Base-by-base conservation (phyloP, 2,797 vertebrate genomes). In the Geotrypetes seraphini region DNA sequence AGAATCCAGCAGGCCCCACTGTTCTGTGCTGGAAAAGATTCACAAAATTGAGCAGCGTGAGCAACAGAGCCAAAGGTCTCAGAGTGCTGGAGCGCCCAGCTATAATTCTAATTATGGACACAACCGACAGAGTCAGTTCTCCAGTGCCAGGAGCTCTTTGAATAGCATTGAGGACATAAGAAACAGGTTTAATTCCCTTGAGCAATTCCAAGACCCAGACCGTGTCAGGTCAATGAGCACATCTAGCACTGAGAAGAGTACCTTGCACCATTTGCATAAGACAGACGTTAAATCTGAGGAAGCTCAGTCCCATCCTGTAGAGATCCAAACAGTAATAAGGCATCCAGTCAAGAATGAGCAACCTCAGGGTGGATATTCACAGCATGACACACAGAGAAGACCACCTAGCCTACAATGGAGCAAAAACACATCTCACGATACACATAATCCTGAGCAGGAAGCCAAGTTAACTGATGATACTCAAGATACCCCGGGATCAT, bases 21-120 rank as follows among this genome's bases (percentile, higher is more conserved):
- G 87, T 56, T 93, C 89, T 0, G 95, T 99, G 36, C 63, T 96
- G 45, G 92, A 99, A 70, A 94, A 91, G 51, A 84, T 97, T 20
- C 88, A 60, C 40, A 81, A 75, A 42, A 89, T 97, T n/a, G 95
- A 97, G 63, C 83, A 81, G 22, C 78, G 69, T 2, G 86, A 92
- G 28, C 84, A 75, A 2, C 74, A 66, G 10, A 60, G 60, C 38
- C 83, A 63, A 11, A 68, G 71, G 10, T 71, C 76, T 26, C 71
- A 66, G 2, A 83, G 74, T 1, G 19, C 34, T 2, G 36, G 60
- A 3, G 1, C 50, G 29, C 41, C 39, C 13, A 18, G 28, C 8
- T 44, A 64, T 0, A 50, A 69, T 14, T 64, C 19, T 16, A 58
- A 59, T 29, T 59, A 56, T 0, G 39, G 54, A 28, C 48, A 46